Conservation (phyloP, 2,113 vertebrate genomes). For the Ceyx cyanopectus region DNA sequence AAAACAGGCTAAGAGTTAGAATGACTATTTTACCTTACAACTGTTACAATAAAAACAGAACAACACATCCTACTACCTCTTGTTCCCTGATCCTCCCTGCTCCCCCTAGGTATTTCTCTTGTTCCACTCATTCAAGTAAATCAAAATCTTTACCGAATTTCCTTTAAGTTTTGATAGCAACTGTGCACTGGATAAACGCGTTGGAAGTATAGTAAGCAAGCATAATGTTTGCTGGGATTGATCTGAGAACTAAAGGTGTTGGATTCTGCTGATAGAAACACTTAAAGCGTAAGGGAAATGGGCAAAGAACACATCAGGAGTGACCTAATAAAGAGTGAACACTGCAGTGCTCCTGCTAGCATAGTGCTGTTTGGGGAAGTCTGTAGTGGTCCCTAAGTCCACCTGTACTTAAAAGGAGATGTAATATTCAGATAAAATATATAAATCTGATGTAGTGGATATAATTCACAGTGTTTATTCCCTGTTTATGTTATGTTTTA, state of each 20-base stretch:
- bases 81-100: background rate
- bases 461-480: background rate
- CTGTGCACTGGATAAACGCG: background rate
- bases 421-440: background rate
- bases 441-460: background rate
- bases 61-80: background rate
- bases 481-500: too few relatives aligned
- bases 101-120: background rate
- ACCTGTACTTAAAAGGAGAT: background rate
- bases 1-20: background rate
- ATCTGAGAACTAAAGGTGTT: background rate
- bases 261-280: background rate
- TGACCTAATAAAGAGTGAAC: background rate
- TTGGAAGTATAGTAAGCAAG: background rate
- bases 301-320: background rate
- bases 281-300: background rate
- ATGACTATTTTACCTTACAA: background rate
- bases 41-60: background rate
- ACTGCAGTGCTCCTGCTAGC: background rate
- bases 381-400: fast-evolving
- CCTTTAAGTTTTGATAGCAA: background rate
- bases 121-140: background rate
- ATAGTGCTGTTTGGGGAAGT: background rate
- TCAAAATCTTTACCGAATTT: background rate
- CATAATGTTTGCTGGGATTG: background rate